Base-by-base conservation (phyloP, 2,888 invertebrate species). In the Tetragonula carbonaria region DNA sequence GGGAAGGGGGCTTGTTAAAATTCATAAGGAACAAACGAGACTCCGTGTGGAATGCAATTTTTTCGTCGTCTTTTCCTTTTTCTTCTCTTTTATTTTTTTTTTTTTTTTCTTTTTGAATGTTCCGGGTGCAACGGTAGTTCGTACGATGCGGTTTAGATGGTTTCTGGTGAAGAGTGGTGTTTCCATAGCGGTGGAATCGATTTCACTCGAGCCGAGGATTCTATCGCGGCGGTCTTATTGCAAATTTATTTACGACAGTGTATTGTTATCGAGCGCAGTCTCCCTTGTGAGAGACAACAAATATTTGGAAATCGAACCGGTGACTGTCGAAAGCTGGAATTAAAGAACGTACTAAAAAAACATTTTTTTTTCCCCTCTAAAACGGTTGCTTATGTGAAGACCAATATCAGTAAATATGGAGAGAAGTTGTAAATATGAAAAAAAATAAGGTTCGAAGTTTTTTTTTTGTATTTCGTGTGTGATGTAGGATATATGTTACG, bases 11-110 rank as follows among this genome's bases (percentile, higher is more conserved):
- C 57, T 53, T 16, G 71, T 80, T 78, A 80, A 80, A 80, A 80
- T 80, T 80, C 80, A 80, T 80, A 53, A 66, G 78, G 66, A 51
- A 71, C 62, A 80, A 80, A 72, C 80, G 78, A 45, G 71, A 13
- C 55, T 18, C 0, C 38, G 28, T 3, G 33, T n/a, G 23, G 18
- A n/a, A 28, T 33, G 33, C 28, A 21, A 62, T 70, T 51, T 74
- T 53, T 74, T 18, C 21, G 11, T 33, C n/a, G 38, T 67, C 45
- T 45, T 45, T 8, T 45, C 8, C 45, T 45, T 45, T 8, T 38
- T 8, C 8, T 38, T 38, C 38, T 38, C 8, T 8, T 38, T 38
- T 11, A 0, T 38, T 38, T 38, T 8, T 45, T 8, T 45, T 8
- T 8, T 38, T 8, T 45, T 1, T 45, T 45, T 11, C 45, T 67